Percentiles rank a stretch among this genome's conserved stretches.
phyloP scores from a whole-genome alignment of 2,113 vertebrate species.

The Pelmatolapia mariae region DNA sequence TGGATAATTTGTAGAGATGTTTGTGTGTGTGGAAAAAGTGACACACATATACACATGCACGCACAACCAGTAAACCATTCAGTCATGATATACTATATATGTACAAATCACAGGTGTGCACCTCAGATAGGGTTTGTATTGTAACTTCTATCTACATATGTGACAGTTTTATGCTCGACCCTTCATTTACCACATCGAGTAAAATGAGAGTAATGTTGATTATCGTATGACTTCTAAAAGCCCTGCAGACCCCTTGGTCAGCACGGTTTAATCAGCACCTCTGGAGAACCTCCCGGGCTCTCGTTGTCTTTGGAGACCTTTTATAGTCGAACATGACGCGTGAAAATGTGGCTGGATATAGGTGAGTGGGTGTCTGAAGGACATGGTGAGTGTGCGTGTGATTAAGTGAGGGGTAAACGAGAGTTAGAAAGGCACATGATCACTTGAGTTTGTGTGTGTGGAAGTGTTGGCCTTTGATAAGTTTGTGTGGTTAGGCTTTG shows the following conservation, averaged over 20 bases:
- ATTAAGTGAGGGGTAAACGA: neutral
- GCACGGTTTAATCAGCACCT: neutral
- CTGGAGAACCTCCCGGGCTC: neutral
- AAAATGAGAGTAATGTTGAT: neutral
- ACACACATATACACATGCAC: neutral
- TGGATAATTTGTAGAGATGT: neutral
- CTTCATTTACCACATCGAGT: constrained; percentile 16
- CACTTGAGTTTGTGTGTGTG: neutral
- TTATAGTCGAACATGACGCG: neutral
- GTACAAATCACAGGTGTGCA: constrained; percentile 9
- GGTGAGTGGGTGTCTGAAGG: neutral
- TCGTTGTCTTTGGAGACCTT: neutral
- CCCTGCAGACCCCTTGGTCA: constrained; percentile 5
- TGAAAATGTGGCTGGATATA: neutral
- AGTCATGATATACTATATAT: neutral
- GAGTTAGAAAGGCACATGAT: neutral
- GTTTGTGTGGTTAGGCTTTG: constrained; percentile 8
- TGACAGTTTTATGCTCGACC: neutral
- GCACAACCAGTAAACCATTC: neutral
- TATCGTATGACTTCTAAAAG: neutral
- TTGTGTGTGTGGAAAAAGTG: neutral
- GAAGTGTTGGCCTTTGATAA: neutral
- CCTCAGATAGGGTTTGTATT: neutral
- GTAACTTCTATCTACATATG: neutral
- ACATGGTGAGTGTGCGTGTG: constrained; percentile 1